Percentiles rank a stretch among this genome's conserved stretches.
Evolutionary conservation across 1,140 invertebrate genomes (phyloP).

Genomic region (Carcinoscorpius rotundicauda): DNA sequence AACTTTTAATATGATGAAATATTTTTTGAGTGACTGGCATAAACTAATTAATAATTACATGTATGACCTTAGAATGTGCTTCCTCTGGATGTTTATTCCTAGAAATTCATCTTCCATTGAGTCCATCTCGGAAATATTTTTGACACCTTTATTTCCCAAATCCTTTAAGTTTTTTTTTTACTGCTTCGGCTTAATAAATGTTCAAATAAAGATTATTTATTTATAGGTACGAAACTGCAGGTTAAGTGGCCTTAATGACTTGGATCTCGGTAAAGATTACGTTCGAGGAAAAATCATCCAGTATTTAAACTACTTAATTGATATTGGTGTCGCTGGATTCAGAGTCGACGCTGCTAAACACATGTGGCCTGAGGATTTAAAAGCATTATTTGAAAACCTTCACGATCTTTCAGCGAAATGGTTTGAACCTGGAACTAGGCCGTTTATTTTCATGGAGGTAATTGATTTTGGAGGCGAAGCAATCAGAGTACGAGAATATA

Average conservation of each 20-base stretch:
- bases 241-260: conserved; percentile 54
- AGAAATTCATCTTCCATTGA: too few species aligned
- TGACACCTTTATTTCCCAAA: too few species aligned
- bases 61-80: too few species aligned
- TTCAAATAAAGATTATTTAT: conserved; percentile 3
- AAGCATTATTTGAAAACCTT: conserved; percentile 44
- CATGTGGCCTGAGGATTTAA: conserved; percentile 64
- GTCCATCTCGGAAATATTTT: too few species aligned
- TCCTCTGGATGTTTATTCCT: too few species aligned
- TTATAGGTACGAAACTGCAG: conserved; percentile 56
- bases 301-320: conserved; percentile 56
- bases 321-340: conserved; percentile 59
- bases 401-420: conserved; percentile 45
- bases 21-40: too few species aligned
- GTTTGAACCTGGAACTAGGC: conserved; percentile 43
- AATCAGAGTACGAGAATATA: conserved; percentile 50
- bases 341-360: conserved; percentile 62
- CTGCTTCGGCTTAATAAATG: background rate
- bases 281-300: conserved; percentile 52
- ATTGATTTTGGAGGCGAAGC: conserved; percentile 60
- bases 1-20: too few species aligned
- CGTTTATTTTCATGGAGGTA: conserved; percentile 67
- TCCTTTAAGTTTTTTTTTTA: too few species aligned
- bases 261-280: conserved; percentile 50
- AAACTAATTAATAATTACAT: too few species aligned